Base-by-base conservation (phyloP, 2,113 vertebrate species). In the Willisornis vidua region DNA sequence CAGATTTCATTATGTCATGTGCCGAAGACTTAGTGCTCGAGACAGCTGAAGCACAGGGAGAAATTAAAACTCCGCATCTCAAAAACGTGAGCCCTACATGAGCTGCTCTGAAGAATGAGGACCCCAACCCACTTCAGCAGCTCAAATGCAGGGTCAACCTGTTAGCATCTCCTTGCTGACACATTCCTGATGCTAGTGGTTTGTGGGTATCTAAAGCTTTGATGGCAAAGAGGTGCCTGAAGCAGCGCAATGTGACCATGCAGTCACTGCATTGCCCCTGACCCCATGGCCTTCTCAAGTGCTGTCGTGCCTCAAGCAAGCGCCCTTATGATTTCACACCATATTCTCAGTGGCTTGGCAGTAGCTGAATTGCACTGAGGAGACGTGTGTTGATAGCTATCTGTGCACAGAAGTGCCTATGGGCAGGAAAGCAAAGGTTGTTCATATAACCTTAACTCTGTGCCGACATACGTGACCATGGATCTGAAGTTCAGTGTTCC, bases 401-500 rank as follows among this genome's bases (percentile, higher is more conserved):
- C 0, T 9, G 25, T n/a, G 67, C 31, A 8, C 39, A 37, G 31
- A 55, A 67, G 19, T 9, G 63, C 63, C 62, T 45, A 25, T 0
- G 0, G 72, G 62, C 67, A 73, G 63, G 62, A 68, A 49, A 63
- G 84, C 26, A 65, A 59, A 79, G 49, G 11, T 16, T 29, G 48
- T 8, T 72, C 39, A 5, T 41, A 3, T 46, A 45, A 73, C 37
- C 41, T 46, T 12, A 45, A 51, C 35, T 68, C 24, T n/a, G 41
- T 8, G 39, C 31, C 65, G 55, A 45, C 2, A 7, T 43, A 10
- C 0, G 1, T 9, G n/a, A 17, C 10, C 1, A 1, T 5, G 39
- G n/a, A 41, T 24, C 12, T 8, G 1, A 70, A 16, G 22, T 22
- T 83, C 71, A 11, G 28, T 2, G 33, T 12, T 66, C 62, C 29